A percentile compares a stretch with the other conserved stretches of the same genome.
phyloP scores from a whole-genome alignment of 2,113 vertebrate species.

The Tauraco erythrolophus region DNA sequence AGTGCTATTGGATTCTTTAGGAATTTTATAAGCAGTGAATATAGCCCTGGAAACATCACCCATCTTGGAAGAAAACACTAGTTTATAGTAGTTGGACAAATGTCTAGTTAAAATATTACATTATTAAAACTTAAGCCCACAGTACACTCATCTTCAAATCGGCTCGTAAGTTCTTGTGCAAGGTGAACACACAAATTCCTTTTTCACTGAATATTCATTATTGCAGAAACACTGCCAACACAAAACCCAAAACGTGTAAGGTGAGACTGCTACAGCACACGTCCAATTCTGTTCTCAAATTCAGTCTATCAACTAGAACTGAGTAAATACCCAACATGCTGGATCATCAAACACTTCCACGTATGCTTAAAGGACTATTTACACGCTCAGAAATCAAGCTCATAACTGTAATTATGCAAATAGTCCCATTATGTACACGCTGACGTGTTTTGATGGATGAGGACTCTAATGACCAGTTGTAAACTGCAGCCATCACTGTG shows the following conservation, averaged over 20 bases:
- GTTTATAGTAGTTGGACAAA: not conserved
- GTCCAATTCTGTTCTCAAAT: not conserved
- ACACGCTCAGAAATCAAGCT: slow-evolving; percentile 9
- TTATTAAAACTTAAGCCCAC: not conserved
- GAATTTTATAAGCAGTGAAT: not conserved
- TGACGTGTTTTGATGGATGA: not conserved
- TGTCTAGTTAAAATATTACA: not conserved
- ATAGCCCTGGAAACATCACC: not conserved
- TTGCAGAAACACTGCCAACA: not conserved
- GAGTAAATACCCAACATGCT: not conserved
- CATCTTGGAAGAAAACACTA: not conserved
- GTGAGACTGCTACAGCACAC: not conserved
- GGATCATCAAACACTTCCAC: not conserved
- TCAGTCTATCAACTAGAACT: not conserved
- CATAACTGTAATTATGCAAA: not conserved
- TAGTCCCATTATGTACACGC: not conserved
- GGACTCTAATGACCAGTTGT: not conserved
- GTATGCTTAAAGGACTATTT: not conserved
- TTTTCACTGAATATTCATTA: not conserved
- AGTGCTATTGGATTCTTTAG: not conserved
- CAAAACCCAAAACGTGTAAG: accelerated
- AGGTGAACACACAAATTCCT: not conserved
- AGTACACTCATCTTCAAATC: not conserved
- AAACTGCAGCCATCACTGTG: not conserved
- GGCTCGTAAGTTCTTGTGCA: not conserved